A percentile compares a stretch with the other conserved stretches of the same genome.
phyloP scores from a whole-genome alignment of 2,888 invertebrate species.

The Drosophila stalkeri region DNA sequence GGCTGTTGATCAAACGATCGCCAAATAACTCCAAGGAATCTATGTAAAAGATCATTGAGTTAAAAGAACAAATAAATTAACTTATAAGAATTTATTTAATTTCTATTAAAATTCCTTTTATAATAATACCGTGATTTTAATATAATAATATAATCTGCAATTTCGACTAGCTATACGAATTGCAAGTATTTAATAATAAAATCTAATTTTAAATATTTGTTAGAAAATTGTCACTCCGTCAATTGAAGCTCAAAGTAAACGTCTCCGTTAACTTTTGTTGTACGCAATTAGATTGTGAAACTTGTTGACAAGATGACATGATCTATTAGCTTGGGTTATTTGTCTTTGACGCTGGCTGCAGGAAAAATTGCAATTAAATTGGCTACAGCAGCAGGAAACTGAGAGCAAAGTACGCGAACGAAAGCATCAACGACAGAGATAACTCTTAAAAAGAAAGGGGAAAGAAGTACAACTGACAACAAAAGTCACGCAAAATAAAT shows the following conservation, averaged over 20 bases:
- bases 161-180: neutral
- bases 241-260: slow-evolving; percentile 37
- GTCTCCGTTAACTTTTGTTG: slow-evolving; percentile 48
- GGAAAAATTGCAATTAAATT: slow-evolving; percentile 77
- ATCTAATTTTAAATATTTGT: neutral
- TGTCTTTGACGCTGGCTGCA: slow-evolving; percentile 60
- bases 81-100: neutral
- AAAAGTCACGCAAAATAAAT: slow-evolving; percentile 68
- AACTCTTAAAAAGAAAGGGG: slow-evolving; percentile 13
- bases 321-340: slow-evolving; percentile 78
- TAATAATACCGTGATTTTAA: neutral
- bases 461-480: slow-evolving; percentile 40
- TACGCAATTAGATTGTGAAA: slow-evolving; percentile 73
- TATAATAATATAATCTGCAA: neutral
- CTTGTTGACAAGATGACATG: slow-evolving; percentile 79
- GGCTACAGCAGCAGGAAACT: slow-evolving; percentile 46
- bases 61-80: neutral
- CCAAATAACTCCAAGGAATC: slow-evolving; percentile 3
- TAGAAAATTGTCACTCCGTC: neutral
- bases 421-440: slow-evolving; percentile 40
- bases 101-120: neutral
- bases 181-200: neutral
- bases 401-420: slow-evolving; percentile 50
- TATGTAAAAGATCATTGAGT: neutral
- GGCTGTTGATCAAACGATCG: slow-evolving; percentile 4